These are phyloP conservation scores for Sipha flava DNA, from an alignment of 1,140 invertebrate species.

Conservation along the genomic window DNA sequence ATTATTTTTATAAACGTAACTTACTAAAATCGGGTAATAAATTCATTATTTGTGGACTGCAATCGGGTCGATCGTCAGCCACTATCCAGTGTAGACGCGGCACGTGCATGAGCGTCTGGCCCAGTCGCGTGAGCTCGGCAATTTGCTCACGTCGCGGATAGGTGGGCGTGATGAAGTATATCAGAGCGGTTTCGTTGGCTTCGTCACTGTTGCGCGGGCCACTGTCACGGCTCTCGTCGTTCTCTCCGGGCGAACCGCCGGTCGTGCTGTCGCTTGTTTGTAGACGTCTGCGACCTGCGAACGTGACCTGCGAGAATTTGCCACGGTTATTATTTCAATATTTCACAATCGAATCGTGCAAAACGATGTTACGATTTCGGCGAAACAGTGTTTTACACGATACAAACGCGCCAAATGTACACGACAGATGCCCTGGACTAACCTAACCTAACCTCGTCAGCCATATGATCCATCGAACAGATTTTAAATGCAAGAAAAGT, in stretches of 20 bases:
- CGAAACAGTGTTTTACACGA: too few species aligned
- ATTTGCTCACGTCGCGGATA: conserved; percentile 81
- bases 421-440: too few species aligned
- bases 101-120: conserved; percentile 82
- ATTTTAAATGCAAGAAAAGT: too few species aligned
- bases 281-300: background rate
- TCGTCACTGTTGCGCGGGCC: background rate
- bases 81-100: conserved; percentile 82
- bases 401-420: too few species aligned
- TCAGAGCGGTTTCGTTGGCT: background rate
- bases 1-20: background rate
- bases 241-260: background rate
- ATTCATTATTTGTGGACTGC: conserved; percentile 55
- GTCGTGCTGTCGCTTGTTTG: background rate
- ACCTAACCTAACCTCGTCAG: too few species aligned
- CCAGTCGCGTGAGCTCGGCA: conserved; percentile 78
- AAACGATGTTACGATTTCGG: too few species aligned
- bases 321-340: too few species aligned
- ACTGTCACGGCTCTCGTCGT: background rate
- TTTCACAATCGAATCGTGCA: too few species aligned
- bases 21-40: conserved; percentile 41
- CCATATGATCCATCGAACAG: too few species aligned
- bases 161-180: conserved; percentile 85
- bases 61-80: conserved; percentile 68
- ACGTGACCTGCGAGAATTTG: background rate